Percentiles rank a stretch among this genome's conserved stretches.
phyloP scores from a whole-genome alignment of 1,140 invertebrate species.

The Halesus radiatus region DNA sequence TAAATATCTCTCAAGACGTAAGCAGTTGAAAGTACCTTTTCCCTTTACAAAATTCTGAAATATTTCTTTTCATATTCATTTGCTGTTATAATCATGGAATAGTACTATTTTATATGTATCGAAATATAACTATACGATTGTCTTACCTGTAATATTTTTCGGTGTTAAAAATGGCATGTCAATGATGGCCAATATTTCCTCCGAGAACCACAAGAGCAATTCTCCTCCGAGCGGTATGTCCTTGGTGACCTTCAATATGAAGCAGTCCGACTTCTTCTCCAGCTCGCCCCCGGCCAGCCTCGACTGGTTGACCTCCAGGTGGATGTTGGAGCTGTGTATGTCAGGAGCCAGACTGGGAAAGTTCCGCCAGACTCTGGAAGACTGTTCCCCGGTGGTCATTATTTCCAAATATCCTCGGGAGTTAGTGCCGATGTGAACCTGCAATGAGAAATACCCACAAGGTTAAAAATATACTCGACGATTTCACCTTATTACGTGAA shows the following conservation, averaged over 20 bases:
- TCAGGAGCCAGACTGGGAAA: conserved; percentile 72
- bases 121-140: too few relatives aligned
- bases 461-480: too few relatives aligned
- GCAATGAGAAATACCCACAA: background rate
- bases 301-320: conserved; percentile 65
- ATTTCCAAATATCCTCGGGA: conserved; percentile 34
- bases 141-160: conserved; percentile 87
- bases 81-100: too few relatives aligned
- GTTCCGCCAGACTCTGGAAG: conserved; percentile 33
- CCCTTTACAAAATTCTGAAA: too few relatives aligned
- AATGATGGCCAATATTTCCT: conserved; percentile 78
- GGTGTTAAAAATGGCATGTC: conserved; percentile 86
- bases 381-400: background rate
- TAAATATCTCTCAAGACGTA: too few relatives aligned
- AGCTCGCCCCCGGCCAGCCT: conserved; percentile 21
- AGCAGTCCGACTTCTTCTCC: conserved; percentile 37
- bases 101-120: too few relatives aligned
- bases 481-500: too few relatives aligned
- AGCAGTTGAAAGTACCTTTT: too few relatives aligned
- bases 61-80: too few relatives aligned
- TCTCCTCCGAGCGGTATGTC: conserved; percentile 68
- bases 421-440: conserved; percentile 25
- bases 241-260: conserved; percentile 61
- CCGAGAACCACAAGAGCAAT: conserved; percentile 86
- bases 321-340: conserved; percentile 75